These are phyloP conservation scores for Hippocampus mohnikei DNA, from an alignment of 2,113 vertebrate species.

Conservation along the genomic window DNA sequence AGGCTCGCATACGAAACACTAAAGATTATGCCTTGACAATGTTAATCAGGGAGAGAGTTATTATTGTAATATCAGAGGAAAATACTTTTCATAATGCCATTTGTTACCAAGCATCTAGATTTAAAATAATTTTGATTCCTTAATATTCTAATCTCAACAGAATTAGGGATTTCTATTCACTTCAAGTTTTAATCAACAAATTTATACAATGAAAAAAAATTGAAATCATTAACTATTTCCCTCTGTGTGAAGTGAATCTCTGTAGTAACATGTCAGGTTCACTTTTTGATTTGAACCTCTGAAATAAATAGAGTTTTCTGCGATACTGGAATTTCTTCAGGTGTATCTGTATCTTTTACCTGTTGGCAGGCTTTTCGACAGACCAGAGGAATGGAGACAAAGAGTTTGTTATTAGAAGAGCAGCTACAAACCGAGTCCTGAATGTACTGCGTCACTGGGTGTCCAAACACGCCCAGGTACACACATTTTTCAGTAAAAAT, in stretches of 20 bases:
- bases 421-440: slow-evolving; percentile 91
- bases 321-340: background rate
- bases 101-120: background rate
- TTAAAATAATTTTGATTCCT: background rate
- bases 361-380: slow-evolving; percentile 80
- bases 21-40: no score
- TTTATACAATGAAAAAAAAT: no score
- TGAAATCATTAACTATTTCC: no score
- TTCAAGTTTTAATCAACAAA: background rate
- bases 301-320: background rate
- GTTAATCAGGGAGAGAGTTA: no score
- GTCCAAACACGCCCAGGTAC: slow-evolving; percentile 94
- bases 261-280: no score
- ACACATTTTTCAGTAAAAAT: background rate
- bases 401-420: slow-evolving; percentile 94
- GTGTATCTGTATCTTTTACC: background rate
- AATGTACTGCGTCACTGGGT: slow-evolving; percentile 97
- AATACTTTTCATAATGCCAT: no score
- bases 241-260: no score
- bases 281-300: background rate
- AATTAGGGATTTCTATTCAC: background rate
- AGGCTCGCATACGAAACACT: no score
- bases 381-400: slow-evolving; percentile 96
- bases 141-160: background rate
- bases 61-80: no score